These are phyloP conservation scores for Zoanthus gigantus DNA, from an alignment of 92 coral and sea anemone species.

Conservation along the genomic window DNA sequence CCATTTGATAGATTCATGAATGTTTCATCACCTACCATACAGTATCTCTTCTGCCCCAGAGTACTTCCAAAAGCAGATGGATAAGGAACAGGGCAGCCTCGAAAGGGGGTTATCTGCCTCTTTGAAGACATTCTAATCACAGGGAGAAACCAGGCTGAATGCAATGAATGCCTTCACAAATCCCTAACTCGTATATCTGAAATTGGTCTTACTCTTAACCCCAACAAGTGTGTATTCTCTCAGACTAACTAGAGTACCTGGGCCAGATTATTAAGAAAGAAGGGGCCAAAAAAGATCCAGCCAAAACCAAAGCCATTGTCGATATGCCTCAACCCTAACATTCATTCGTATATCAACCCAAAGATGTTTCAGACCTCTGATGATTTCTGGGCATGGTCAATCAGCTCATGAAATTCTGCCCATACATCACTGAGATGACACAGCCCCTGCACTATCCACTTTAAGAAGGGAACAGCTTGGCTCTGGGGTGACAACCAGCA, in stretches of 20 bases:
- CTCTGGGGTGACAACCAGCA: too few relatives aligned
- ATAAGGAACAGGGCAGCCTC: constrained; percentile 53
- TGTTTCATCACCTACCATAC: constrained; percentile 61
- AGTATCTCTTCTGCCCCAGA: background rate
- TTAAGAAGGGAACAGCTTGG: too few relatives aligned
- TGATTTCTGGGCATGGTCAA: constrained; percentile 62
- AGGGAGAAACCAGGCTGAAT: constrained; percentile 64
- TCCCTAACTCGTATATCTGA: too few relatives aligned
- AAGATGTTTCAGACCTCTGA: constrained; percentile 40
- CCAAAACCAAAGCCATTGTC: constrained; percentile 43
- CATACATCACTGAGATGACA: background rate
- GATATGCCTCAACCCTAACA: background rate
- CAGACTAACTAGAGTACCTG: constrained; percentile 40
- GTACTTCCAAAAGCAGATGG: constrained; percentile 64
- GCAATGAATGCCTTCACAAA: constrained; percentile 44
- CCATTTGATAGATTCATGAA: constrained; percentile 46
- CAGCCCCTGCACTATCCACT: background rate
- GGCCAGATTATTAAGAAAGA: constrained; percentile 36
- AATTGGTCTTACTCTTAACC: constrained; percentile 39
- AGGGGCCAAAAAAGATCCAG: constrained; percentile 45
- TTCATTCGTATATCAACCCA: constrained; percentile 1
- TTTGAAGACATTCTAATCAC: constrained; percentile 61
- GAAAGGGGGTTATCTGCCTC: constrained; percentile 58
- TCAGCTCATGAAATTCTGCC: background rate
- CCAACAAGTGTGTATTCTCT: background rate